phyloP scores from a whole-genome alignment of 1,140 invertebrate species.

The Phthorimaea operculella region DNA sequence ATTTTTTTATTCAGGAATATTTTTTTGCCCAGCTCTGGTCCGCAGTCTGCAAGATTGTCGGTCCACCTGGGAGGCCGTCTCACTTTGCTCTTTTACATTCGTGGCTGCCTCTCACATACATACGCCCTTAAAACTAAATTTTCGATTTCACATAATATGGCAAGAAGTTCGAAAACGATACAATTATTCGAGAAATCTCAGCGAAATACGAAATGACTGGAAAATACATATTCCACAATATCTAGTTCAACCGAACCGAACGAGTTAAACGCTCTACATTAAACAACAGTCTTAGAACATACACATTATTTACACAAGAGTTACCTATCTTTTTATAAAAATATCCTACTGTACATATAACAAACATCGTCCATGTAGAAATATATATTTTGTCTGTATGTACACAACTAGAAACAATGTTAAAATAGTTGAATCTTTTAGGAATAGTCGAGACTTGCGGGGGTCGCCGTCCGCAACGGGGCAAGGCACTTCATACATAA shows the following conservation, averaged over 20 bases:
- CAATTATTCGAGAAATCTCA: constrained; percentile 10
- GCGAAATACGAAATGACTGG: constrained; percentile 43
- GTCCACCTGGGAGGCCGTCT: too few relatives aligned
- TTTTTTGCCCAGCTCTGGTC: too few relatives aligned
- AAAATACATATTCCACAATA: constrained; percentile 57
- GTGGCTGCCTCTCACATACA: too few relatives aligned
- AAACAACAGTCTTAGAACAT: constrained; percentile 66
- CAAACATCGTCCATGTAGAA: constrained; percentile 58
- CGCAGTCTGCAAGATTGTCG: too few relatives aligned
- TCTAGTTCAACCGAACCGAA: constrained; percentile 51
- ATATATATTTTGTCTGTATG: constrained; percentile 61
- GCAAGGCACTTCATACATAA: not conserved
- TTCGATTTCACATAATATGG: constrained; percentile 17
- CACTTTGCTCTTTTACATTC: too few relatives aligned
- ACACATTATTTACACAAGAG: constrained; percentile 65
- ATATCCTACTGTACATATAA: constrained; percentile 64
- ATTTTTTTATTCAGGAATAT: too few relatives aligned
- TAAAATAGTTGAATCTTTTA: constrained; percentile 64
- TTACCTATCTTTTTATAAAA: constrained; percentile 49
- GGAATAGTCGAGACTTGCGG: constrained; percentile 38
- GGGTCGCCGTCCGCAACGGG: not conserved
- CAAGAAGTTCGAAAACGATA: constrained; percentile 21
- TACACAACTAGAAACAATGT: constrained; percentile 61
- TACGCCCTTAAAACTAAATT: constrained; percentile 4
- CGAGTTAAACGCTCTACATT: constrained; percentile 65